Conservation (phyloP, 2,113 vertebrate genomes). For the Felis chaus region DNA sequence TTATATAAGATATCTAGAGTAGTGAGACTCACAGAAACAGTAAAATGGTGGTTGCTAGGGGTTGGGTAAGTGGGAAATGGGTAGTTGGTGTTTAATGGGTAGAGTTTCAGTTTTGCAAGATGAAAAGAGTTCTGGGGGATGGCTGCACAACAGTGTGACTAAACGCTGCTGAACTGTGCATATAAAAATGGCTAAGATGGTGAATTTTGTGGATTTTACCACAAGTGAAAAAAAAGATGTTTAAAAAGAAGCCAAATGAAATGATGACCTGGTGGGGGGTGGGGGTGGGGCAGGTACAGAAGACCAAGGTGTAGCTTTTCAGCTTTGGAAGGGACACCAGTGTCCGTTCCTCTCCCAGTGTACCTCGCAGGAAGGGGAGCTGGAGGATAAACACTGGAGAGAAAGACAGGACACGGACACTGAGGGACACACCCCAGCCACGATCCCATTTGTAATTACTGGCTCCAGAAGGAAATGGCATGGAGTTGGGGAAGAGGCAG, state of each 20-base stretch:
- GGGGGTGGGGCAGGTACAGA: not conserved
- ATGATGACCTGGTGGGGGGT: not conserved
- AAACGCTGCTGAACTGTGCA: not conserved
- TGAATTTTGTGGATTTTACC: not conserved
- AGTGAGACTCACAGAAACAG: not conserved
- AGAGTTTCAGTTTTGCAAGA: not conserved
- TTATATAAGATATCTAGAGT: not conserved
- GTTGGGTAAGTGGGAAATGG: fast-evolving
- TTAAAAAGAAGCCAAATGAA: constrained; percentile 20
- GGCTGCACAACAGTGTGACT: not conserved
- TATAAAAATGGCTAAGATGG: not conserved
- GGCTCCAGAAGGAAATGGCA: not conserved
- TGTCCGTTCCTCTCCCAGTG: not conserved
- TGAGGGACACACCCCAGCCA: not conserved
- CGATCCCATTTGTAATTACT: not conserved
- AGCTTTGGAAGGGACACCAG: not conserved
- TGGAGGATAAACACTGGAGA: not conserved
- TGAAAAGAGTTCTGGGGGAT: not conserved
- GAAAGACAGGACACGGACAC: not conserved
- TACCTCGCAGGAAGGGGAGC: not conserved
- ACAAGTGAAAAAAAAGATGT: not conserved
- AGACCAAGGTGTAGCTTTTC: not conserved
- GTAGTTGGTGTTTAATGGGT: not conserved
- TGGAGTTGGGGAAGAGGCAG: not conserved
- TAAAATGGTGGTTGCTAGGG: not conserved